Evolutionary conservation across 2,113 vertebrate genomes (phyloP), one percentile per base, ranked within the genome.

Genomic region (Brevimyrus niger): DNA sequence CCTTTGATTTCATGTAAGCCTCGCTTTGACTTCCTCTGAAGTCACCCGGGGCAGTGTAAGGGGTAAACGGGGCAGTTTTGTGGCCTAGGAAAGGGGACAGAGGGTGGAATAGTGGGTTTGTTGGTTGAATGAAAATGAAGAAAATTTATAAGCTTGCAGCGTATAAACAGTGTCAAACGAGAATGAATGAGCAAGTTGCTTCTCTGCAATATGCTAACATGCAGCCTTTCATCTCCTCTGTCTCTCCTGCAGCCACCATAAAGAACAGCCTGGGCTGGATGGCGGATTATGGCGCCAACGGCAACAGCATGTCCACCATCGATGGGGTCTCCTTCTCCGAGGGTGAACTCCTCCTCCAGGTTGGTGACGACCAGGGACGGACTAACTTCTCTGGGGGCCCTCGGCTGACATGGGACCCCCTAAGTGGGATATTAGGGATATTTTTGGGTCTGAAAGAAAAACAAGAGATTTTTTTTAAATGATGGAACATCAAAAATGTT

Each of bases 321-420:
- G 88, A 95, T 6, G 91, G 90, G 3, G 94, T 95, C 86, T 91
- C 47, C 55, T 94, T 97, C 92, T 94, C 94, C 0, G 97, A 97
- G 92, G 96, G 96, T 11, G 94, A 97, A 3, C 91, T 97, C 90
- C 94, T 97, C 91, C 96, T 97, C 10, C 96, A 97, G 96, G 97
- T 97, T 91, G 8, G 61, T 90, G 61, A 6, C 1, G 73, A 80
- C 15, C 73, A 38, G 6, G 3, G 10, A 2, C 4, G 2, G 31
- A 38, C 0, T 65, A 27, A 3, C n/a, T 27, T n/a, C 58, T 61
- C 23, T 27, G 58, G 58, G 9, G n/a, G n/a, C 58, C 23, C n/a
- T 27, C 10, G 58, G n/a, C 9, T 11, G 58, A 65, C 58, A 11
- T 65, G 58, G 58, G 23, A 10, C 23, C 23, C 8, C 10, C 61